phyloP scores from a whole-genome alignment of 2,888 invertebrate species.

The Philopedon plagiatum region DNA sequence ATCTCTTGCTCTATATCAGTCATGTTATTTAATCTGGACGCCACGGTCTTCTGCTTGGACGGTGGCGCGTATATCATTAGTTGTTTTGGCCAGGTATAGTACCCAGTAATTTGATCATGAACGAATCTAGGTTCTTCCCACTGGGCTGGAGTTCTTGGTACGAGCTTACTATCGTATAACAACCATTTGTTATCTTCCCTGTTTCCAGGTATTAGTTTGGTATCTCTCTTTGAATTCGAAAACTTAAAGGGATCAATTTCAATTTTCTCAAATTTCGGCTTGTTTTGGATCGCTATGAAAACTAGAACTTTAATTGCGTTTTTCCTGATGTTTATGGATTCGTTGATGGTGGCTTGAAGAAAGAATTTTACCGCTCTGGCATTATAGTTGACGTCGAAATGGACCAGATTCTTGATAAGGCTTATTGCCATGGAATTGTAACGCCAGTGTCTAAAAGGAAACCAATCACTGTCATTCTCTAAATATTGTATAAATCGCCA shows the following conservation, averaged over 20 bases:
- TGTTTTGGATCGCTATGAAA: constrained; percentile 81
- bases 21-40: constrained; percentile 72
- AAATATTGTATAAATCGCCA: too few species aligned
- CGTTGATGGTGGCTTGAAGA: constrained; percentile 78
- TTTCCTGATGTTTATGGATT: constrained; percentile 85
- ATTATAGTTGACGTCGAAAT: constrained; percentile 79
- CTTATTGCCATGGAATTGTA: constrained; percentile 83
- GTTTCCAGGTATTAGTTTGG: constrained; percentile 70
- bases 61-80: constrained; percentile 78
- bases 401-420: constrained; percentile 80
- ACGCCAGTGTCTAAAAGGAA: constrained; percentile 81
- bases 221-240: constrained; percentile 56
- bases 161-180: constrained; percentile 75
- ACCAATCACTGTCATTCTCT: neutral
- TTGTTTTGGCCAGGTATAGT: constrained; percentile 71
- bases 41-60: constrained; percentile 73
- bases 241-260: constrained; percentile 71
- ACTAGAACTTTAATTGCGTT: constrained; percentile 75
- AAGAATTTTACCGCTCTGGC: constrained; percentile 76
- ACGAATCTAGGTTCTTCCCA: constrained; percentile 80
- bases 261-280: constrained; percentile 76
- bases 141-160: constrained; percentile 76
- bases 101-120: constrained; percentile 76
- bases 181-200: constrained; percentile 81
- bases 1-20: constrained; percentile 77